Evolutionary conservation across 2,888 invertebrate genomes (phyloP), one percentile per base, ranked within the genome.

Genomic region (Congeria kusceri): DNA sequence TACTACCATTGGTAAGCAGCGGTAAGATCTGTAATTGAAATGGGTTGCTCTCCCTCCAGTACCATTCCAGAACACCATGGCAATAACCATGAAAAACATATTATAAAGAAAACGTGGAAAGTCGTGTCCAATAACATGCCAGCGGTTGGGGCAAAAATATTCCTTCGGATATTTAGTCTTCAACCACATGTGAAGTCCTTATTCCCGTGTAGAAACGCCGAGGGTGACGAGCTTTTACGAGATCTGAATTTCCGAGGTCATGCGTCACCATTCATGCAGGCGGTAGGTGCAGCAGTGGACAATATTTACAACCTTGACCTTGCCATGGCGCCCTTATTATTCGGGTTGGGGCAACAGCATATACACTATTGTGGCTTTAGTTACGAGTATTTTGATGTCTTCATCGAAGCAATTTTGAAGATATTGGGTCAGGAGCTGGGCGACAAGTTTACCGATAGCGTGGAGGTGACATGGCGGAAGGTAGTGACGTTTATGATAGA

Each of bases 241-340:
- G 85, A 91, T 68, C 57, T 57, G 0, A 68, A 81, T 25, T 88
- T 89, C 59, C 84, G 77, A 59, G 88, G 89, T 7, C 91, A 91
- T 56, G 90, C 91, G 18, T 80, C 88, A 20, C 73, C 91, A 20
- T 91, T 91, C 77, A 90, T 91, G 89, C 89, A 90, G 63, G 90
- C 90, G 18, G 87, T 91, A 23, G 89, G 89, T 0, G 89, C 89
- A 2, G 88, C 88, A 3, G 86, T 90, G 0, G 89, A 89, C 49
- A 88, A 90, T 64, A 85, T 90, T 11, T 83, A 88, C 66, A 81
- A 88, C 65, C 75, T 88, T 9, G 85, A 89, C 15, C 67, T 63
- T 13, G 64, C 82, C 0, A 77, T 91, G 75, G 69, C 82, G 5
- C 87, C 88, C 11, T 71, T 90, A 18, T 71, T 91, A 39, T 77